Evolutionary conservation across 2,113 vertebrate species (phyloP).

Genomic region (Mastomys coucha): DNA sequence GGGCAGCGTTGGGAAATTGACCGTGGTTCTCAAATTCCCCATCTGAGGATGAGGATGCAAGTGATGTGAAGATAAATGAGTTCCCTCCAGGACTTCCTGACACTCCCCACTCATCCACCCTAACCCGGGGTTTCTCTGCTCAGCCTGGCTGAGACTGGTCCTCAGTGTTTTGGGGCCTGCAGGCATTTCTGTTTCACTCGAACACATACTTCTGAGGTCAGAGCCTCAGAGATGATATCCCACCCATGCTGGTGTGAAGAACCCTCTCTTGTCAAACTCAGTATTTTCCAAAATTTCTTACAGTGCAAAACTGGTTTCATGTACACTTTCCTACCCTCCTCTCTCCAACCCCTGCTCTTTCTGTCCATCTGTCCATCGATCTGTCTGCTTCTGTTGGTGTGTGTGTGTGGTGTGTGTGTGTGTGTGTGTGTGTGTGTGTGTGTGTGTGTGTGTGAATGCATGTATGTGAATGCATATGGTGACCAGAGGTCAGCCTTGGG

Average conservation of each 20-base stretch:
- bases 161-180: neutral
- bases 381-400: neutral
- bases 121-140: neutral
- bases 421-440: too few species aligned
- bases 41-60: neutral
- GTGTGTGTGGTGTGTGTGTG: neutral
- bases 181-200: neutral
- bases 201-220: neutral
- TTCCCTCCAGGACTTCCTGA: neutral
- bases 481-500: neutral
- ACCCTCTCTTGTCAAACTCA: neutral
- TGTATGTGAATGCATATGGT: neutral
- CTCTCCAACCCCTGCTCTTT: neutral
- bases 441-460: too few species aligned
- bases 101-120: fast-evolving
- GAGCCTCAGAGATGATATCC: neutral
- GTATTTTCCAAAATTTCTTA: neutral
- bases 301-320: neutral
- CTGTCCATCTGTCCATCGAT: neutral
- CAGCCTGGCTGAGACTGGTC: neutral
- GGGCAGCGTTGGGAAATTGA: too few species aligned
- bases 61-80: neutral
- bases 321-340: neutral
- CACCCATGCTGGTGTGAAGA: neutral
- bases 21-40: neutral